Evolutionary conservation across 1,140 invertebrate species (phyloP), one percentile per base, ranked within the genome.

Genomic region (Temnothorax curvispinosus): DNA sequence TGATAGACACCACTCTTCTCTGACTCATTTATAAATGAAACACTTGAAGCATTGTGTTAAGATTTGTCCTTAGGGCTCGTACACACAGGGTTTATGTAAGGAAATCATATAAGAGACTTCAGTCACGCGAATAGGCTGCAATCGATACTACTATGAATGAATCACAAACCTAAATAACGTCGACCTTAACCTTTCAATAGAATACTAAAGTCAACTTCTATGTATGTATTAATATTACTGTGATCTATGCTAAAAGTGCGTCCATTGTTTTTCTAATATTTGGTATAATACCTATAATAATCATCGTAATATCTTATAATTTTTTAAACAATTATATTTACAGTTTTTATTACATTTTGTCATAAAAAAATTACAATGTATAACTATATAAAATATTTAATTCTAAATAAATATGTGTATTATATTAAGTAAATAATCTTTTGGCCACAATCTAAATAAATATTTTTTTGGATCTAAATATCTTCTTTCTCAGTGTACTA

Each of bases 111-210:
- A 60, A 64, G 3, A 71, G 13, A 35, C 1, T 60, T 13, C 2
- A 21, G n/a, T 56, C 78, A 69, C 27, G 64, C 15, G 44, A 87
- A 27, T 9, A 8, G 4, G 27, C 15, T 38, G 21, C 21, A 81
- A 88, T 90, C 86, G 86, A 90, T 88, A 86, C 11, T 32, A 13
- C 15, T 56, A 67, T 85, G 88, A 90, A 88, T 89, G 69, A 90
- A 87, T 89, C 69, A 87, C 67, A 47, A 85, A 65, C 15, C 47
- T 78, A 87, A 64, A 56, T 85, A 41, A 56, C 54, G 3, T 64
- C 67, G 78, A 69, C 58, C 84, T 80, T 75, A 76, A 87, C 60
- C 56, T 64, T 75, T 78, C 27, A 21, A 69, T 41, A 4, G 18
- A 8, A 18, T 11, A 47, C 52, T 27, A 86, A 78, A 56, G 47